These are phyloP conservation scores for Myzus persicae DNA, from an alignment of 1,140 invertebrate genomes.

Conservation along the genomic window DNA sequence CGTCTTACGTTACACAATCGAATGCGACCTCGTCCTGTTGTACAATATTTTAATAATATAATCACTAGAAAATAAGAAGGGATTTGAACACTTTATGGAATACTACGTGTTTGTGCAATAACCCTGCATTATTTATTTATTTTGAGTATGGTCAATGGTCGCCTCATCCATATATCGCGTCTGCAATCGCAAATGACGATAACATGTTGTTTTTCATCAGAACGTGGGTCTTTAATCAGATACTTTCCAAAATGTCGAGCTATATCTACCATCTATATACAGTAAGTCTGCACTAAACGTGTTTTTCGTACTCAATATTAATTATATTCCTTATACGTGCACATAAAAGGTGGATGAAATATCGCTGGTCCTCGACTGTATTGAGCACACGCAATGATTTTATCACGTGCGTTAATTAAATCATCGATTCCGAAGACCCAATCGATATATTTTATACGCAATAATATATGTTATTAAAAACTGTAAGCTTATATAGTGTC, in stretches of 20 bases:
- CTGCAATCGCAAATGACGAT: neutral
- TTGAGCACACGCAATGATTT: neutral
- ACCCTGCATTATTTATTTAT: neutral
- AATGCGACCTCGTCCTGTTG: neutral
- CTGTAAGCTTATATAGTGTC: neutral
- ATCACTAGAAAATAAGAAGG: neutral
- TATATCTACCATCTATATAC: neutral
- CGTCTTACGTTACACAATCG: neutral
- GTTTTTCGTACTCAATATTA: slow-evolving; percentile 1
- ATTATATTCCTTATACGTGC: neutral
- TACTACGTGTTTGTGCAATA: neutral
- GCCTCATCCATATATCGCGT: neutral
- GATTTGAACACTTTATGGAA: neutral
- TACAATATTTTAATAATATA: neutral
- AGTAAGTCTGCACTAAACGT: neutral
- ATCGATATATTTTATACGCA: neutral
- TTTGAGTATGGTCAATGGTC: neutral
- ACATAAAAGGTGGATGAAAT: neutral
- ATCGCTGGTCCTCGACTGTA: neutral
- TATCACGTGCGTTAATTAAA: slow-evolving; percentile 34
- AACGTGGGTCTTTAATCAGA: neutral
- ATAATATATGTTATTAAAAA: neutral
- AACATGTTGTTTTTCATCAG: neutral
- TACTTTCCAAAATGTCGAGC: neutral
- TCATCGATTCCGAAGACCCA: neutral